A percentile compares a stretch with the other conserved stretches of the same genome.
Evolutionary conservation across 2,797 vertebrate species (phyloP).

Genomic region (Cryptoprocta ferox): DNA sequence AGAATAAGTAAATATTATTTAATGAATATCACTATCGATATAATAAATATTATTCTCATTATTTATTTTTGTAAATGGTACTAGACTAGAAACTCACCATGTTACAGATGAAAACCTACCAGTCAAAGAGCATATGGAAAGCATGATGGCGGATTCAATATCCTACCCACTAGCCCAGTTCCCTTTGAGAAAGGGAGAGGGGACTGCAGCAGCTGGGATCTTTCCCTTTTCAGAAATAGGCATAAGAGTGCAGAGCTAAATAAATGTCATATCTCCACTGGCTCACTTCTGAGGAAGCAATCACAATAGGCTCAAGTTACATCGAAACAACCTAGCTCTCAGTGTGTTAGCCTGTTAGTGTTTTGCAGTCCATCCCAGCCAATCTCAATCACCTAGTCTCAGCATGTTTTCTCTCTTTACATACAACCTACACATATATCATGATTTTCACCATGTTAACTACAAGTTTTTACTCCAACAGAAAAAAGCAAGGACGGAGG

Average conservation of each 20-base stretch:
- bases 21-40: background rate
- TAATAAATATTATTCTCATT: background rate
- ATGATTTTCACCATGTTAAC: background rate
- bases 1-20: background rate
- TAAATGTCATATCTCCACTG: background rate
- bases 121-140: background rate
- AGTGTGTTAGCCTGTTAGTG: too few species aligned
- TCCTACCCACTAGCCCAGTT: background rate
- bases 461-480: background rate
- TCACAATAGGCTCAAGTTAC: background rate
- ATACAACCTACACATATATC: background rate
- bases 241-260: background rate
- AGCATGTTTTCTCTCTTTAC: background rate
- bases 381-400: background rate
- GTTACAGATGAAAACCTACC: background rate
- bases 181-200: background rate
- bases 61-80: constrained; percentile 25
- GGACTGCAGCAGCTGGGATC: background rate
- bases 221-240: background rate
- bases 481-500: background rate
- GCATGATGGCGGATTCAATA: background rate
- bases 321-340: background rate
- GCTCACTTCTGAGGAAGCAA: constrained; percentile 27
- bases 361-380: background rate
- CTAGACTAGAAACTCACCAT: background rate